phyloP scores from a whole-genome alignment of 2,797 vertebrate species.

The Enteromius anoplus region DNA sequence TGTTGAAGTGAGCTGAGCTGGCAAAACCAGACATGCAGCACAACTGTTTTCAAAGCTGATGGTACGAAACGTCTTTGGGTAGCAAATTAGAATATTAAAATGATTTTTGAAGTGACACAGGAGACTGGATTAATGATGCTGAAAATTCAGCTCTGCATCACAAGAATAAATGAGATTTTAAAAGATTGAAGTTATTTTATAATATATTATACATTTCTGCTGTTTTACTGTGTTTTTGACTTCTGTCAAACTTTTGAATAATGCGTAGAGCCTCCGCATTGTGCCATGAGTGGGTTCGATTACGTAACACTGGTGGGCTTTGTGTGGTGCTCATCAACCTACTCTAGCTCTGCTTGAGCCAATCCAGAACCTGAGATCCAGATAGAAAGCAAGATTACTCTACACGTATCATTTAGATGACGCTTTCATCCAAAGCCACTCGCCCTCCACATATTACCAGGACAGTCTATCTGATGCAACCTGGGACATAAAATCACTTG shows the following conservation, averaged over 20 bases:
- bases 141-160: not conserved
- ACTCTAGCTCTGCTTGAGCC: not conserved
- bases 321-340: not conserved
- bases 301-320: not conserved
- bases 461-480: not conserved
- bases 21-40: not conserved
- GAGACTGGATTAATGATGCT: not conserved
- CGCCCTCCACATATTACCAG: not conserved
- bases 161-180: not conserved
- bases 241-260: not conserved
- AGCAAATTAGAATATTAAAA: not conserved
- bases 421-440: not conserved
- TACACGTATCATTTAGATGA: not conserved
- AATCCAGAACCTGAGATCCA: not conserved
- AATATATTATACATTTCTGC: not conserved
- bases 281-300: not conserved
- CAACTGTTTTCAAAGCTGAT: not conserved
- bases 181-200: too few species aligned
- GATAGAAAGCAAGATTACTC: not conserved
- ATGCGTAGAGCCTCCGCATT: not conserved
- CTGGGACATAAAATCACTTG: not conserved
- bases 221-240: not conserved
- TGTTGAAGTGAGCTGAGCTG: constrained; percentile 2
- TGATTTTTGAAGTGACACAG: not conserved
- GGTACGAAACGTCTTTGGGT: not conserved